Conservation (phyloP, 2,113 vertebrate genomes). For the Mobula birostris region DNA sequence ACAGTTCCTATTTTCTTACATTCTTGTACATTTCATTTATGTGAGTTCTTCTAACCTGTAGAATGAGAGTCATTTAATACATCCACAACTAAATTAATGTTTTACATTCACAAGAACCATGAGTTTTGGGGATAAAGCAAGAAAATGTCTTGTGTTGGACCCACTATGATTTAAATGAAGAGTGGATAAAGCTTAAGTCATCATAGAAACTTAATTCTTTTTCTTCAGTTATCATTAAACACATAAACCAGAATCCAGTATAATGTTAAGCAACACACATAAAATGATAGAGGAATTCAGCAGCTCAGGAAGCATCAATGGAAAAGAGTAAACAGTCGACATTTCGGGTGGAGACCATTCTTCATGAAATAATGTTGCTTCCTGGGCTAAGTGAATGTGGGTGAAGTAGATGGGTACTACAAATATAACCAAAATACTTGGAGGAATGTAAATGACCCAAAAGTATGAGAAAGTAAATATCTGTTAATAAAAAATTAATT, state of each 20-base stretch:
- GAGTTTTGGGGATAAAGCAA: neutral
- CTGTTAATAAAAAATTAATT: neutral
- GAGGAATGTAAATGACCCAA: neutral
- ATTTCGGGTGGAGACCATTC: too few species aligned
- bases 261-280: too few species aligned
- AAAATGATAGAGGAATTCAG: too few species aligned
- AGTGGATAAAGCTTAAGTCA: neutral
- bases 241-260: too few species aligned
- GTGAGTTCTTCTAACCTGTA: neutral
- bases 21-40: too few species aligned
- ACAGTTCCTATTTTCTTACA: too few species aligned
- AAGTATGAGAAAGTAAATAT: neutral
- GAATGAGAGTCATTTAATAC: neutral
- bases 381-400: neutral
- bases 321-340: too few species aligned
- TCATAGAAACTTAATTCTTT: neutral
- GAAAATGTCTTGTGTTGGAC: neutral
- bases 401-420: neutral
- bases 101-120: neutral
- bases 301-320: too few species aligned
- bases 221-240: neutral
- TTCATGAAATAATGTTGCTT: neutral
- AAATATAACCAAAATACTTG: neutral
- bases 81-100: neutral
- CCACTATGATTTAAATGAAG: neutral